Conservation (phyloP, 2,797 vertebrate genomes). For the Staurois parvus region DNA sequence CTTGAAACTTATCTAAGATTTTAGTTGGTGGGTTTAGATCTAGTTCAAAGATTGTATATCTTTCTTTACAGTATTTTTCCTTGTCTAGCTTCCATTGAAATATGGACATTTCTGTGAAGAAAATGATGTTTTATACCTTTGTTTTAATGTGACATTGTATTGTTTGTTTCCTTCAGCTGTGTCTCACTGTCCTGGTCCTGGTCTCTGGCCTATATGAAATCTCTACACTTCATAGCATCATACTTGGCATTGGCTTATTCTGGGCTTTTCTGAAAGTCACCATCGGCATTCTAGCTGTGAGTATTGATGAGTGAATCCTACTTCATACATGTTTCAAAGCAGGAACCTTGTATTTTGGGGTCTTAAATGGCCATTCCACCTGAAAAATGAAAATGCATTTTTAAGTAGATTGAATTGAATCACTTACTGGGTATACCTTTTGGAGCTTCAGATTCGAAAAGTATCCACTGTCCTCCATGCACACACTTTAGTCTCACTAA, state of each 20-base stretch:
- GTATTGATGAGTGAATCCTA: slow-evolving; percentile 57
- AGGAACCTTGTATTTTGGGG: background rate
- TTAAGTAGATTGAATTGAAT: background rate
- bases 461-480: too few relatives aligned
- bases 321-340: background rate
- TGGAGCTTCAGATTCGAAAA: too few relatives aligned
- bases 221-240: slow-evolving; percentile 71
- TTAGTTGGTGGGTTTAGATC: too few relatives aligned
- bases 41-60: too few relatives aligned
- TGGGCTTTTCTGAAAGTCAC: slow-evolving; percentile 83
- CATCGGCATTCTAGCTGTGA: slow-evolving; percentile 79
- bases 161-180: slow-evolving; percentile 73
- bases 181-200: slow-evolving; percentile 82
- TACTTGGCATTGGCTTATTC: slow-evolving; percentile 76
- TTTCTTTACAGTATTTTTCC: too few relatives aligned
- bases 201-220: slow-evolving; percentile 70
- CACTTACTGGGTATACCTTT: too few relatives aligned
- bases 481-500: too few relatives aligned
- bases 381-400: background rate
- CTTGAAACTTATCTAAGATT: too few relatives aligned
- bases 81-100: too few relatives aligned
- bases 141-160: background rate
- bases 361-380: background rate
- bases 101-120: too few relatives aligned
- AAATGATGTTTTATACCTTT: too few relatives aligned